Base-by-base conservation (phyloP, 1,140 invertebrate species). In the Papilio polytes region DNA sequence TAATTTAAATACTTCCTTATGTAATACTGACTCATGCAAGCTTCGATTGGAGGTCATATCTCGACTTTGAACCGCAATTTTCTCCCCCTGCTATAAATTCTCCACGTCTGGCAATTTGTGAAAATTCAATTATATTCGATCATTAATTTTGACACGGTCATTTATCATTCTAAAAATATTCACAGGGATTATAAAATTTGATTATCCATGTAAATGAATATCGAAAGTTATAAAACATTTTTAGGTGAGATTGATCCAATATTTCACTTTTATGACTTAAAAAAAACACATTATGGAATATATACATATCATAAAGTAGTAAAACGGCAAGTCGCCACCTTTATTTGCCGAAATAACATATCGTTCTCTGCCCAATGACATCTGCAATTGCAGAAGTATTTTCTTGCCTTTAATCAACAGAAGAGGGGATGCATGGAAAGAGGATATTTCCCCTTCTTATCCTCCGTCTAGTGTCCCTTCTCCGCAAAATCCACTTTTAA, bases 1-100 rank as follows among this genome's bases (percentile, higher is more conserved):
- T 92, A 88, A 91, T 92, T 93, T 89, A 92, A 92, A 91, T 84
- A 86, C 84, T 88, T 87, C 83, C 85, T 86, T 84, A 82, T 80
- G 74, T 73, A 84, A 86, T 87, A 90, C 88, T 83, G 89, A 87
- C 63, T 70, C 63, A 70, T 70, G 26, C 26, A 70, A 36, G 13
- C 22, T 70, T 15, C 15, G 63, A 70, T 31, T 70, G 3, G 81
- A 84, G 86, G 87, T 90, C 85, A 88, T 83, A 85, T 83, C 84
- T 84, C 83, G 84, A 87, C 87, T 82, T 83, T 74, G 74, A 84
- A 82, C 82, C 85, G 85, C 86, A 85, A 89, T 87, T 85, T 88
- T 87, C 83, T 70, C 82, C 84, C 80, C 78, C 83, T 76, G 85
- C 84, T 86, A 84, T 70, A 85, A 83, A 87, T 80, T 78, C 81